Evolutionary conservation across 2,797 vertebrate genomes (phyloP), one percentile per base, ranked within the genome.

Genomic region (Micropoecilia bifurca): DNA sequence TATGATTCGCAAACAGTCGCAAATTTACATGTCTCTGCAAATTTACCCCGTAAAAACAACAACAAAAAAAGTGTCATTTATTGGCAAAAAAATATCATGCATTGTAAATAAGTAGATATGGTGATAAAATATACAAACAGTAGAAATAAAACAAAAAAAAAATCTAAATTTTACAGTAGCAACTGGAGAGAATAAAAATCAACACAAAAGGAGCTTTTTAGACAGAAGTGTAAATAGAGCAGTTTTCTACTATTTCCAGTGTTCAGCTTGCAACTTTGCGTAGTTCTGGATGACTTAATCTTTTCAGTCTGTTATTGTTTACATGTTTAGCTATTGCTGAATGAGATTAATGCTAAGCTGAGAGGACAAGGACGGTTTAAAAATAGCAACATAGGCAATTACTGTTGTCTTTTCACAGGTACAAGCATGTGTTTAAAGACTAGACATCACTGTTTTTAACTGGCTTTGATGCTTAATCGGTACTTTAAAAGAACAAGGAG

Each of bases 321-420:
- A 39, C 33, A 39, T 20, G 33, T 36, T 66, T 39, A 20, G 1
- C 22, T 39, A 2, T 39, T 39, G 61, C 61, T 18, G 14, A 66
- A 36, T 39, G 30, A 36, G 74, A 84, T 71, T 16, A 84, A 79
- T 46, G 33, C 69, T 72, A 71, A 80, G 41, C 33, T 66, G 48
- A 73, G 18, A 73, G 80, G 68, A 47, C 71, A 72, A 82, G 81
- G 69, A 78, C 71, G 81, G 61, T 1, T 30, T 25, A 69, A 85
- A 88, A 87, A 83, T 74, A 88, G 79, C 72, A 86, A 79, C 68
- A 74, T 55, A 78, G 75, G 77, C 87, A 90, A 94, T 93, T 88
- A 92, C 89, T 61, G 74, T 75, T 50, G 82, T 80, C 84, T 75
- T 77, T 84, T 80, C 82, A 78, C 76, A 80, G 80, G 71, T 83